A percentile compares a stretch with the other conserved stretches of the same genome.
phyloP scores from a whole-genome alignment of 2,797 vertebrate genomes.

The Naso thynnoides region DNA sequence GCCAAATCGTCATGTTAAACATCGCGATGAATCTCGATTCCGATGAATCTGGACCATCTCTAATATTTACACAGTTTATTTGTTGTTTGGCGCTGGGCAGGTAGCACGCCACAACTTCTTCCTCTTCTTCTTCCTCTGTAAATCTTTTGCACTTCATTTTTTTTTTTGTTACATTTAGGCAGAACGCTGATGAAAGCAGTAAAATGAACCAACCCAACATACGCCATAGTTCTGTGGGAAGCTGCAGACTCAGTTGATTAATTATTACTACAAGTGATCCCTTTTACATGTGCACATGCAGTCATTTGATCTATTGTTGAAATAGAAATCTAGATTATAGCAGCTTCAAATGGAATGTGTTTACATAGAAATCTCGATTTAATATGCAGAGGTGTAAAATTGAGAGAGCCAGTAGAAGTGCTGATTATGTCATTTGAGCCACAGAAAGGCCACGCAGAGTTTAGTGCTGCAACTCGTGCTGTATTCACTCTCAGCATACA shows the following conservation, averaged over 20 bases:
- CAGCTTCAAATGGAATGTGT: not conserved
- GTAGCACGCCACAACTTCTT: too few species aligned
- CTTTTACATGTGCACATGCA: not conserved
- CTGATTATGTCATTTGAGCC: not conserved
- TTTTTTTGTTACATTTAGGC: too few species aligned
- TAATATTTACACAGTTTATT: too few species aligned
- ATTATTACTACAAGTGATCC: not conserved
- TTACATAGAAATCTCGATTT: conserved; percentile 8
- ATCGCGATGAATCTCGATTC: too few species aligned
- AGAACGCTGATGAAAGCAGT: not conserved
- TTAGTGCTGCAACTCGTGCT: conserved; percentile 40
- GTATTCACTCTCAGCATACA: conserved; percentile 35
- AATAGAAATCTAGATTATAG: not conserved
- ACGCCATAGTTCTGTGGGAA: not conserved
- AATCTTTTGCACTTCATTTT: too few species aligned
- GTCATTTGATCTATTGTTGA: not conserved
- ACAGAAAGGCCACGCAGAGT: conserved; percentile 1
- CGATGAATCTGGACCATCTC: too few species aligned
- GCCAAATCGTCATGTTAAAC: too few species aligned
- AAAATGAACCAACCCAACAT: too few species aligned
- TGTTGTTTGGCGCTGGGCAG: too few species aligned
- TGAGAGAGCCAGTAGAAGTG: not conserved
- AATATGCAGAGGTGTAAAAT: not conserved
- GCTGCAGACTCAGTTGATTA: not conserved
- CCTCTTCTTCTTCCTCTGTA: too few species aligned